phyloP scores from a whole-genome alignment of 2,113 vertebrate genomes.

The Hyla sarda region DNA sequence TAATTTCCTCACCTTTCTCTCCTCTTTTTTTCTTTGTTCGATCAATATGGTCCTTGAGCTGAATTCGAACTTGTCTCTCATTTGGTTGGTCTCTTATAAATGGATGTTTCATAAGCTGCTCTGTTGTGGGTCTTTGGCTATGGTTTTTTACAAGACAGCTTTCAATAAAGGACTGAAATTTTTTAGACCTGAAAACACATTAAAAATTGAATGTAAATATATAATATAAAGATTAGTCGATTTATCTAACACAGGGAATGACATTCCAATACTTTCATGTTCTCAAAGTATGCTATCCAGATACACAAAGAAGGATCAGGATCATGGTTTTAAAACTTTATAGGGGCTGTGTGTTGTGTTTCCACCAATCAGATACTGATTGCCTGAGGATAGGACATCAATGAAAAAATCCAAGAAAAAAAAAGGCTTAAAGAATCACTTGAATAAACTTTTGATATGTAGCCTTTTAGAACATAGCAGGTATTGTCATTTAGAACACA shows the following conservation, averaged over 20 bases:
- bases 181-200: conserved; percentile 86
- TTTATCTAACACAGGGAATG: neutral
- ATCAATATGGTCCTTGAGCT: conserved; percentile 99
- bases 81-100: conserved; percentile 97
- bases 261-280: neutral
- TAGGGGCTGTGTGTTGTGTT: too few species aligned
- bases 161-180: conserved; percentile 98
- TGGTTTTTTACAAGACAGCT: conserved; percentile 98
- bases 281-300: neutral
- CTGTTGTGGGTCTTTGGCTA: conserved; percentile 91
- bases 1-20: conserved; percentile 83
- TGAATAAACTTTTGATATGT: too few species aligned
- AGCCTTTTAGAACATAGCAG: too few species aligned
- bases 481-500: too few species aligned
- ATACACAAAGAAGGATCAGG: neutral
- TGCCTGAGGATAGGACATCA: too few species aligned
- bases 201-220: neutral
- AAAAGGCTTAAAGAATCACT: too few species aligned
- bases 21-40: conserved; percentile 97
- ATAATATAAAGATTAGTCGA: neutral
- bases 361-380: too few species aligned
- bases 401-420: too few species aligned
- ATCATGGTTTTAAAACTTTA: too few species aligned
- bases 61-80: conserved; percentile 96
- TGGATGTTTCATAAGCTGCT: conserved; percentile 96